Conservation (phyloP, 2,797 vertebrate genomes). For the Gymnodraco acuticeps region DNA sequence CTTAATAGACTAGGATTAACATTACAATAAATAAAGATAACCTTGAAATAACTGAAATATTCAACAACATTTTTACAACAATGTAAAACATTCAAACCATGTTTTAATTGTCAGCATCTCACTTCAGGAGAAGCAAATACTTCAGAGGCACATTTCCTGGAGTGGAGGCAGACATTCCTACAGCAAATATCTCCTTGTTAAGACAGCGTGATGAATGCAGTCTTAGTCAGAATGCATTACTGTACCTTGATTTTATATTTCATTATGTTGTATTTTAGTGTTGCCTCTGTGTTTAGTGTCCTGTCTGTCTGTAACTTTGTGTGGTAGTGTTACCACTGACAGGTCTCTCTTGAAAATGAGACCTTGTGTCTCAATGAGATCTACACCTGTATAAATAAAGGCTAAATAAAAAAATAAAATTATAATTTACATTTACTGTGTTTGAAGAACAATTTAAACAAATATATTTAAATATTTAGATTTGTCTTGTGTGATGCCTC, state of each 20-base stretch:
- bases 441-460: no score
- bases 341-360: no score
- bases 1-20: background rate
- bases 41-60: no score
- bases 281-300: no score
- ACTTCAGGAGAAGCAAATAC: background rate
- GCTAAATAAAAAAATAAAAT: no score
- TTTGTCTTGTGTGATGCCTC: background rate
- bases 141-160: background rate
- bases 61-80: background rate
- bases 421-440: background rate
- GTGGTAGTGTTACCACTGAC: no score
- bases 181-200: no score
- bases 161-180: no score
- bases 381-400: no score
- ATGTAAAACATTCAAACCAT: background rate
- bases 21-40: background rate
- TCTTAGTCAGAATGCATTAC: background rate
- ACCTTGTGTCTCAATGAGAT: no score
- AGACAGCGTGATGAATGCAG: background rate
- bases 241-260: background rate
- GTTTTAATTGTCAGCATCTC: background rate
- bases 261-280: no score
- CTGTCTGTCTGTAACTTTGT: no score
- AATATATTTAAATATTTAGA: background rate